Evolutionary conservation across 1,140 invertebrate genomes (phyloP).

Genomic region (Drosophila ironensis): DNA sequence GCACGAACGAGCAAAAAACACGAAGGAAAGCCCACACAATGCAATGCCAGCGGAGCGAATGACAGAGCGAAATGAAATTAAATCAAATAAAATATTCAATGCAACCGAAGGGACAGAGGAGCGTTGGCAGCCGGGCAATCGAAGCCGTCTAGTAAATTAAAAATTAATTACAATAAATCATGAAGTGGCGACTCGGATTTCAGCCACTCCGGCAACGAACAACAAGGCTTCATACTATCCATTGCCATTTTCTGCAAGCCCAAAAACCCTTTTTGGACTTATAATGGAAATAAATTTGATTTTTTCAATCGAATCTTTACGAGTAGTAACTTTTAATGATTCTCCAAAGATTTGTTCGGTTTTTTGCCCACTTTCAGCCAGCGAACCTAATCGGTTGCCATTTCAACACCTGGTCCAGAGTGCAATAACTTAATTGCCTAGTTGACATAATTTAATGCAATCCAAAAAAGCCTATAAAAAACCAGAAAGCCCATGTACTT

Average conservation of each 20-base stretch:
- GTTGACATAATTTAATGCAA: slow-evolving; percentile 41
- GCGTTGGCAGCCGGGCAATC: not conserved
- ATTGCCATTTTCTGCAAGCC: no score
- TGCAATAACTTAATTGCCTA: slow-evolving; percentile 40
- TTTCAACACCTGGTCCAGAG: slow-evolving; percentile 18
- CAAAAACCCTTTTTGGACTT: no score
- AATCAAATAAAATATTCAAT: slow-evolving; percentile 46
- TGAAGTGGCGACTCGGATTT: slow-evolving; percentile 11
- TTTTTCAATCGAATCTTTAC: no score
- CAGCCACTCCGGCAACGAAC: no score
- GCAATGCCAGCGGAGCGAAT: slow-evolving; percentile 1
- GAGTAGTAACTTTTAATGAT: no score
- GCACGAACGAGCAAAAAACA: no score
- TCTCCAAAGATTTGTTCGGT: no score
- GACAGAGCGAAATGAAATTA: slow-evolving; percentile 49
- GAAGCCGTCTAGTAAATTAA: slow-evolving; percentile 40
- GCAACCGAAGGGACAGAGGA: not conserved
- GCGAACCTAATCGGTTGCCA: slow-evolving; percentile 9
- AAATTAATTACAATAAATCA: slow-evolving; percentile 57
- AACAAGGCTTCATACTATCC: no score
- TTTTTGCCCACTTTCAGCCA: not conserved
- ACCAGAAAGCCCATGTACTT: slow-evolving; percentile 16
- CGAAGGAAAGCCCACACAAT: not conserved
- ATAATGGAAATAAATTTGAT: no score
- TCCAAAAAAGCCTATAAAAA: slow-evolving; percentile 4